Evolutionary conservation across 1,140 invertebrate species (phyloP).

Genomic region (Panagrolaimus sp.): DNA sequence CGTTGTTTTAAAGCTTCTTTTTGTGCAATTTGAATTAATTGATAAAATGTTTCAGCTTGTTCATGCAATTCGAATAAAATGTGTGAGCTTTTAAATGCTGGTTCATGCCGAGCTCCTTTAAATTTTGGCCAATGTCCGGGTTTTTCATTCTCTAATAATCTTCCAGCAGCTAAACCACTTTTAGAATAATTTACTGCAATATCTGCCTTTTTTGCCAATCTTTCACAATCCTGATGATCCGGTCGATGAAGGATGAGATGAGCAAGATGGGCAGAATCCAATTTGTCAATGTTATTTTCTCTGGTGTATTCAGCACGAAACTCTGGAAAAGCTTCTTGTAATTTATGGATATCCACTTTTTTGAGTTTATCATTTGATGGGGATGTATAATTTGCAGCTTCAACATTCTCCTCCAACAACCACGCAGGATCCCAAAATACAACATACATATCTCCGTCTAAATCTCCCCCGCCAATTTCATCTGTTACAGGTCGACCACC

Average conservation of each 20-base stretch:
- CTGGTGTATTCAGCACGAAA: too few relatives aligned
- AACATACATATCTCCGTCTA: slow-evolving; percentile 55
- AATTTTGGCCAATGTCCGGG: too few relatives aligned
- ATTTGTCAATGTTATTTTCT: not conserved
- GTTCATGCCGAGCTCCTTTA: too few relatives aligned
- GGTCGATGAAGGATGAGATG: not conserved
- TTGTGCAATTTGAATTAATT: too few relatives aligned
- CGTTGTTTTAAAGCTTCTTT: too few relatives aligned
- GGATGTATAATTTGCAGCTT: slow-evolving; percentile 15
- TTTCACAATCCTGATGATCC: not conserved
- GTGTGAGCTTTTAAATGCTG: too few relatives aligned
- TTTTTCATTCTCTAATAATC: too few relatives aligned
- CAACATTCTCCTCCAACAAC: slow-evolving; percentile 34
- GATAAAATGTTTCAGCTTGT: too few relatives aligned
- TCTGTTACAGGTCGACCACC: slow-evolving; percentile 52
- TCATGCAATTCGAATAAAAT: too few relatives aligned
- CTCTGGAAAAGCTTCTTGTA: not conserved
- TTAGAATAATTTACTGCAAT: slow-evolving; percentile 2
- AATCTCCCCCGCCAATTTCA: slow-evolving; percentile 53
- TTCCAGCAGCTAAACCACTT: not conserved
- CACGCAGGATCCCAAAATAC: slow-evolving; percentile 48
- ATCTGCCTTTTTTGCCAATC: slow-evolving; percentile 12
- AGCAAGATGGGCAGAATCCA: not conserved
- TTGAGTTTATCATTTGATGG: not conserved
- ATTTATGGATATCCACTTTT: not conserved